Evolutionary conservation across 2,113 vertebrate genomes (phyloP), one percentile per base, ranked within the genome.

Genomic region (Paradisaea rubra): DNA sequence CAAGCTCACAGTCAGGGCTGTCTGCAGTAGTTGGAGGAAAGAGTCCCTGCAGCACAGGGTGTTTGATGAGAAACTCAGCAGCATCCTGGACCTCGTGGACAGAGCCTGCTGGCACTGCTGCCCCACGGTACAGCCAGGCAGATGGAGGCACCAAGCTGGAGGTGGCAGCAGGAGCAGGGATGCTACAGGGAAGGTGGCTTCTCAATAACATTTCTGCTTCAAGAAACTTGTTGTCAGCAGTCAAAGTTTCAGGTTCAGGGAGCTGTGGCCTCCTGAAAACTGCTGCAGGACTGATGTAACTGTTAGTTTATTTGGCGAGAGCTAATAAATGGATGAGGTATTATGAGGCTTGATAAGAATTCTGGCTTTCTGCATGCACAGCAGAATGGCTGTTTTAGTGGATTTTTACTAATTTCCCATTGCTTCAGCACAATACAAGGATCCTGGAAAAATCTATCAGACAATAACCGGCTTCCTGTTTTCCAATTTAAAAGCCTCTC

Each of bases 181-280:
- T 94, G 94, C 94, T 89, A 81, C 56, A 33, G 53, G 70, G 92
- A 95, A 96, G 59, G 93, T 89, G 78, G 88, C 89, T 97, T 97
- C 96, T 96, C 96, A 95, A 90, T 96, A 97, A 97, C 93, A 87
- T 87, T 85, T 74, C 92, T 95, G 93, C 96, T 98, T 96, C 93
- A 89, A 97, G 97, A 94, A 93, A 97, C 94, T 97, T 89, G 81
- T 95, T 97, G 92, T 97, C 97, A 97, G 97, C 92, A 97, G 93
- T 96, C 90, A 93, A 95, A 97, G 83, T 96, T 97, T 97, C 95
- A 95, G 95, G 95, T 97, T 96, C 96, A 93, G 35, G 78, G 91
- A 97, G 80, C 95, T 93, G 83, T 83, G 84, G 96, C 92, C 96
- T 98, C 93, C 95, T 95, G 91, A 91, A 97, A 97, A 97, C 91